Base-by-base conservation (phyloP, 2,888 invertebrate species). In the Bhutanitis thaidina region DNA sequence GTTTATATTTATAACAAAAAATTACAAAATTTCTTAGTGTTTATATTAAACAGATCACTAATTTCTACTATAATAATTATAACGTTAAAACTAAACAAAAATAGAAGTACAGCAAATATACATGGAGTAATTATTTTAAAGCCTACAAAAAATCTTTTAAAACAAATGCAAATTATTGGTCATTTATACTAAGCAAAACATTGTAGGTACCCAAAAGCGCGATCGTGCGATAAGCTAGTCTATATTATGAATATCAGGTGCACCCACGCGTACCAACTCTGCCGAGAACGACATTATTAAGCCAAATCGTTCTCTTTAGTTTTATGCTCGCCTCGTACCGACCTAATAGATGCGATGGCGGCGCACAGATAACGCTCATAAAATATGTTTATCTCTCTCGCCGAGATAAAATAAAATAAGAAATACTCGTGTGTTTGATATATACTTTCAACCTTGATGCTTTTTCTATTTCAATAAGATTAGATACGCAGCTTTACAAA, bases 291-390 rank as follows among this genome's bases (percentile, higher is more conserved):
- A 74, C 68, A 71, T 75, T 73, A 76, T 77, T 75, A 74, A 70
- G 66, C 68, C 64, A 72, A 76, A 74, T 71, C 61, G 64, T 64
- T 62, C 66, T 72, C 72, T 74, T 72, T 68, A 67, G 67, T 71
- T 74, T 71, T 71, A 80, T 79, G 73, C 59, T 66, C 61, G 69
- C 76, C 77, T 76, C 54, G 79, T 78, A 76, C 65, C 63, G 53
- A 60, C 62, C 64, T 68, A 70, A 72, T 65, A 71, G 66, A 71
- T 68, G 65, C 64, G 66, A 76, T 66, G 70, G 67, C 67, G 60
- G 66, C 57, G 57, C 57, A 45, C 50, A 68, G 64, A 71, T 69
- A 71, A 67, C 57, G 62, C 56, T 61, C 62, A 65, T 62, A 61
- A 64, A 69, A 65, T 56, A 57, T 54, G 61, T 65, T 64, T 65